A percentile compares a stretch with the other conserved stretches of the same genome.
phyloP scores from a whole-genome alignment of 2,113 vertebrate species.

The Phylloscopus whistleri region DNA sequence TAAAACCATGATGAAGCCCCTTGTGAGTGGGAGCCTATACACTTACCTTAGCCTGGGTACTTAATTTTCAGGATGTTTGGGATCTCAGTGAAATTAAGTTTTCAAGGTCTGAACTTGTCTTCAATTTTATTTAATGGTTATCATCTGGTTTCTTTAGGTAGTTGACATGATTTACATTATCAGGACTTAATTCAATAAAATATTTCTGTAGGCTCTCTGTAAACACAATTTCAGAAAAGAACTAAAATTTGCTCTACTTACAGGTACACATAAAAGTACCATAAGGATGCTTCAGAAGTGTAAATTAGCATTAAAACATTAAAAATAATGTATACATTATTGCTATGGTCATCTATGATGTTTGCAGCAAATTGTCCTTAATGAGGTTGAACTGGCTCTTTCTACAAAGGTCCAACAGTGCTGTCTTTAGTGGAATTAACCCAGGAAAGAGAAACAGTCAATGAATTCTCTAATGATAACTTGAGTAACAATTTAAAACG shows the following conservation, averaged over 20 bases:
- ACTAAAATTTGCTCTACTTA: background rate
- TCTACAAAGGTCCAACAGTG: background rate
- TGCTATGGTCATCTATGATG: background rate
- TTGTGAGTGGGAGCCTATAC: conserved; percentile 15
- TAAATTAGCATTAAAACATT: background rate
- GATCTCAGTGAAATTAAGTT: conserved; percentile 52
- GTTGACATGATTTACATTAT: conserved; percentile 35
- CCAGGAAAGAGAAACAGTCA: background rate
- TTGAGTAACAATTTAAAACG: background rate
- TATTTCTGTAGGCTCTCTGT: background rate
- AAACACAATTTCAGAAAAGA: background rate
- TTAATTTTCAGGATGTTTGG: conserved; percentile 56
- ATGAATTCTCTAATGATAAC: background rate
- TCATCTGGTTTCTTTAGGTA: conserved; percentile 38
- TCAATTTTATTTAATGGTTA: conserved; percentile 49
- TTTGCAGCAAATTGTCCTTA: background rate
- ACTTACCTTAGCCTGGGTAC: background rate
- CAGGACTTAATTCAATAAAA: background rate
- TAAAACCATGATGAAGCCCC: conserved; percentile 48
- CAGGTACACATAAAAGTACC: background rate
- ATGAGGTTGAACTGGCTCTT: background rate
- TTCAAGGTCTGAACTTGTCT: conserved; percentile 37
- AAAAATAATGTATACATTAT: background rate
- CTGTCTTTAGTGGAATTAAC: background rate
- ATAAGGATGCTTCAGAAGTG: background rate